phyloP scores from a whole-genome alignment of 2,888 invertebrate genomes.

The Microplitis manilae region DNA sequence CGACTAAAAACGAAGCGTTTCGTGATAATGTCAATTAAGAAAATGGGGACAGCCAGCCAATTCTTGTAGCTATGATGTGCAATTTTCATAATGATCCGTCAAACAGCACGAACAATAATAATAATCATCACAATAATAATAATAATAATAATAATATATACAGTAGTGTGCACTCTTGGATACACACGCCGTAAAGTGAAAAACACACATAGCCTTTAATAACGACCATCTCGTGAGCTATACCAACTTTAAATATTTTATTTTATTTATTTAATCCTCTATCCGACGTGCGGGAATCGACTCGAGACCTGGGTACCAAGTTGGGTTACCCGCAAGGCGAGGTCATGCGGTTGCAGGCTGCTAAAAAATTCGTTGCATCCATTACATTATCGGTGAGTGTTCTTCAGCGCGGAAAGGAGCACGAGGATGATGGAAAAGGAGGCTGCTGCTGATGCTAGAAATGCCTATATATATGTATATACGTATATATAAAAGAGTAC shows the following conservation, averaged over 20 bases:
- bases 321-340: constrained; percentile 35
- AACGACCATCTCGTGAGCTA: constrained; percentile 34
- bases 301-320: not conserved
- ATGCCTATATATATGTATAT: not conserved
- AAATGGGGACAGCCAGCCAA: constrained; percentile 36
- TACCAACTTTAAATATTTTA: constrained; percentile 24
- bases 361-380: constrained; percentile 31
- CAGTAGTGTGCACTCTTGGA: not conserved
- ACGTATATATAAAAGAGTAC: not conserved
- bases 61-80: constrained; percentile 30
- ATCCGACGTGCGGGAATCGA: not conserved
- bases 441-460: not conserved
- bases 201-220: constrained; percentile 30
- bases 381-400: constrained; percentile 35
- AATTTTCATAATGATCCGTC: constrained; percentile 41
- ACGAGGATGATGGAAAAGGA: constrained; percentile 11
- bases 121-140: constrained; percentile 8
- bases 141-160: not conserved
- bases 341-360: constrained; percentile 27
- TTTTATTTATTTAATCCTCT: constrained; percentile 18
- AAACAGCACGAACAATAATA: constrained; percentile 33
- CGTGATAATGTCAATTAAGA: constrained; percentile 44
- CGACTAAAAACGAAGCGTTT: constrained; percentile 33
- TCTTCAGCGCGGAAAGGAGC: constrained; percentile 8
- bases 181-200: constrained; percentile 22